Conservation (phyloP, 2,888 invertebrate species). For the Morpho helenor region DNA sequence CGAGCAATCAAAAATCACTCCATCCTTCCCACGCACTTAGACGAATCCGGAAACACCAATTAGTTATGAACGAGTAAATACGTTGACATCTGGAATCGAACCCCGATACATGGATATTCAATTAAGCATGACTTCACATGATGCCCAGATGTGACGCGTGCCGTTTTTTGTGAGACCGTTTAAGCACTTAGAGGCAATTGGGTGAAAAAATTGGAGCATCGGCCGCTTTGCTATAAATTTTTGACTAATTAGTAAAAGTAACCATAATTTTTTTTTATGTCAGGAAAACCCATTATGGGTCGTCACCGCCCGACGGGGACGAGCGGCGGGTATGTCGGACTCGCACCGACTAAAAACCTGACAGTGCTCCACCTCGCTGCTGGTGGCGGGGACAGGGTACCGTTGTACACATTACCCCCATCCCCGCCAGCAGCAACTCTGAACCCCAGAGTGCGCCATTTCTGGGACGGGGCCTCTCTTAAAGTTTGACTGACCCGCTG, state of each 20-base stretch:
- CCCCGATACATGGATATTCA: slow-evolving; percentile 47
- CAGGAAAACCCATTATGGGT: no score
- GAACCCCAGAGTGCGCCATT: no score
- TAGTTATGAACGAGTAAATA: slow-evolving; percentile 9
- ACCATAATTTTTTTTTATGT: no score
- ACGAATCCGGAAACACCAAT: slow-evolving; percentile 12
- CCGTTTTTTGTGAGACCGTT: slow-evolving; percentile 19
- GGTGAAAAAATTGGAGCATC: slow-evolving; percentile 2
- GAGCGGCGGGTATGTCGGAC: no score
- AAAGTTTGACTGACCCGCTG: no score
- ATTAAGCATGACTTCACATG: slow-evolving; percentile 47
- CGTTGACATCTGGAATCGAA: slow-evolving; percentile 25
- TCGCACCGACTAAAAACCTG: no score
- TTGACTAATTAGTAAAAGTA: neutral
- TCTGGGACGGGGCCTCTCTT: no score
- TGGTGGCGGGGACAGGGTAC: no score
- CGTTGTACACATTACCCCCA: no score
- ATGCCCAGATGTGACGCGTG: slow-evolving; percentile 44
- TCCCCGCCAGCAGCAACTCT: no score
- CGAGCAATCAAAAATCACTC: slow-evolving; percentile 5
- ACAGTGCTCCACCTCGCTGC: no score
- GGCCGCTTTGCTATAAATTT: neutral
- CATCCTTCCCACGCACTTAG: slow-evolving; percentile 1
- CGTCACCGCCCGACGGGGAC: no score
- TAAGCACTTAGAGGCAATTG: slow-evolving; percentile 14